phyloP scores from a whole-genome alignment of 2,888 invertebrate genomes.

The Ommatoiulus sabulosus region DNA sequence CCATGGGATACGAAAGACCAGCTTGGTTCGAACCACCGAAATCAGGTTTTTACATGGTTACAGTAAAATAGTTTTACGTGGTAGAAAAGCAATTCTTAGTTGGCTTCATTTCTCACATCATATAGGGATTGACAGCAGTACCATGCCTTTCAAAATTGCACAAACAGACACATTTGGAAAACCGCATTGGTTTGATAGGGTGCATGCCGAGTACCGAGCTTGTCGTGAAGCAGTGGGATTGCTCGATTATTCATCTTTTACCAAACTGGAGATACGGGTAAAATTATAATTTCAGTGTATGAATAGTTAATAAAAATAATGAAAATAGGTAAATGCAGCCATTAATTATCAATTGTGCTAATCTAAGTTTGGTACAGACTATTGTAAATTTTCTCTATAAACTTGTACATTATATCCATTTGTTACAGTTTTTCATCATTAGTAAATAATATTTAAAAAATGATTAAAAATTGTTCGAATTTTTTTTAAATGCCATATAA shows the following conservation, averaged over 20 bases:
- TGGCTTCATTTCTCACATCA: no score
- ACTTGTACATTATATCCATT: no score
- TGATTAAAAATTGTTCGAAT: no score
- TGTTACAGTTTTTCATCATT: no score
- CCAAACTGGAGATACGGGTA: constrained; percentile 94
- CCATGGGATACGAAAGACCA: constrained; percentile 97
- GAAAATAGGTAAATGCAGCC: no score
- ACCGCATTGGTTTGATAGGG: constrained; percentile 92
- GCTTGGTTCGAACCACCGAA: constrained; percentile 81
- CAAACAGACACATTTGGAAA: constrained; percentile 88
- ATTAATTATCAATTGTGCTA: no score
- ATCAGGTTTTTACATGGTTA: constrained; percentile 57
- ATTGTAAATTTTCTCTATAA: no score
- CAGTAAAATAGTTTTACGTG: not conserved
- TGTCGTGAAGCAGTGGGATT: constrained; percentile 93
- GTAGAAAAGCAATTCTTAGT: no score
- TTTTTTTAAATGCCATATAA: not conserved
- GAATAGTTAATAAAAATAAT: no score
- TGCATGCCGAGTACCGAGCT: constrained; percentile 89
- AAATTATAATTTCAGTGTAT: not conserved
- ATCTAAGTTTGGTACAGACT: no score
- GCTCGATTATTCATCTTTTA: constrained; percentile 97
- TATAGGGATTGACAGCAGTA: constrained; percentile 60
- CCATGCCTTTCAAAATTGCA: constrained; percentile 71
- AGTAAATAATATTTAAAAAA: no score